A percentile compares a stretch with the other conserved stretches of the same genome.
Conservation (phyloP, 2,888 invertebrate species). For the Ornithoptera alexandrae region DNA sequence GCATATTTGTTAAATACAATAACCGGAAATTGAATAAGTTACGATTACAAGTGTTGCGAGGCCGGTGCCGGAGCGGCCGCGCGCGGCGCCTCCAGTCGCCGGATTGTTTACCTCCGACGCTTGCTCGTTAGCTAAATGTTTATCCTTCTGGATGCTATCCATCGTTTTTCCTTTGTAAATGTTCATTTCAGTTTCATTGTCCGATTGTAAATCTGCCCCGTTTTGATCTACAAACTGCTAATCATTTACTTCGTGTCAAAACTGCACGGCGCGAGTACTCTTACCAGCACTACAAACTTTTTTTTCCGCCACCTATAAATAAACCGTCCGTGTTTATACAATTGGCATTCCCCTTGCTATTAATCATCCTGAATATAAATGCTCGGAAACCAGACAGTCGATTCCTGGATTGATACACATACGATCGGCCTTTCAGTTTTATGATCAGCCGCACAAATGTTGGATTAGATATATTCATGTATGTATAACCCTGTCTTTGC, state of each 20-base stretch:
- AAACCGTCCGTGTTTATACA: conserved; percentile 12
- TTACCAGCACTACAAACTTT: conserved; percentile 2
- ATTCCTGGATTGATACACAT: conserved; percentile 21
- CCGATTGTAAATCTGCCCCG: conserved; percentile 57
- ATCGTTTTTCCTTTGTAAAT: conserved; percentile 58
- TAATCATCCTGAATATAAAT: conserved; percentile 16
- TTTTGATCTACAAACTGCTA: conserved; percentile 38
- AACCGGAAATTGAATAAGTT: too few species aligned
- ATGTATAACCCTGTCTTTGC: conserved; percentile 6
- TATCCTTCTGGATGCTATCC: conserved; percentile 64
- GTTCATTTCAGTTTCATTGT: conserved; percentile 51
- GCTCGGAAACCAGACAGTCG: conserved; percentile 18
- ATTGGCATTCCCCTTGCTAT: conserved; percentile 24
- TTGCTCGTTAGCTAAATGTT: conserved; percentile 56
- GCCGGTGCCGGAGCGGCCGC: background rate
- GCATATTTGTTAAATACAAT: too few species aligned
- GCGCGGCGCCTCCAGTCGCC: conserved; percentile 45
- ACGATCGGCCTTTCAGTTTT: conserved; percentile 5
- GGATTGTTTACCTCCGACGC: conserved; percentile 51
- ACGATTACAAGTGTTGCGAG: too few species aligned
- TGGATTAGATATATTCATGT: background rate
- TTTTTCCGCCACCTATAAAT: conserved; percentile 21
- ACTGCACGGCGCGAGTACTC: conserved; percentile 28
- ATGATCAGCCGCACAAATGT: conserved; percentile 14
- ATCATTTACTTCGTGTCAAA: conserved; percentile 33